Evolutionary conservation across 2,888 invertebrate species (phyloP).

Genomic region (Tetanocera ferruginea): DNA sequence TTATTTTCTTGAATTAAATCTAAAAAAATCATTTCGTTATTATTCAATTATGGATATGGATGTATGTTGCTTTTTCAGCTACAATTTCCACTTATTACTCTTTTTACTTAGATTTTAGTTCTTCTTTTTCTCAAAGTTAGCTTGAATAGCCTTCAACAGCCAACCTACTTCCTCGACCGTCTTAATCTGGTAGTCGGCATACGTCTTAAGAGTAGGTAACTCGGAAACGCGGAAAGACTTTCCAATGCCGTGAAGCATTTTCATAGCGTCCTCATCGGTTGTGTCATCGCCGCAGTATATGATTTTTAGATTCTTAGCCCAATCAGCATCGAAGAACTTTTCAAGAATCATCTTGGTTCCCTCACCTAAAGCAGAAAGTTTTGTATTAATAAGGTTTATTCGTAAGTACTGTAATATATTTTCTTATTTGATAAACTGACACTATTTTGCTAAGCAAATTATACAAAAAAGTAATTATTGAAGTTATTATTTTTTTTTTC

Average conservation of each 20-base stretch:
- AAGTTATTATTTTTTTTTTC: constrained; percentile 17
- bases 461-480: too few species aligned
- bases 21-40: not conserved
- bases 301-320: constrained; percentile 81
- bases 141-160: constrained; percentile 78
- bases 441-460: not conserved
- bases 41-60: not conserved
- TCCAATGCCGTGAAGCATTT: constrained; percentile 75
- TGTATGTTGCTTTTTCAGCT: not conserved
- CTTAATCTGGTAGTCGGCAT: constrained; percentile 80
- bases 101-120: not conserved
- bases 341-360: constrained; percentile 83
- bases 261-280: constrained; percentile 92
- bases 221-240: constrained; percentile 83
- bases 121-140: constrained; percentile 64
- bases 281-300: constrained; percentile 91
- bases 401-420: too few species aligned
- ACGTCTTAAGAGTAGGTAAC: constrained; percentile 79
- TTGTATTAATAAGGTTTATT: too few species aligned
- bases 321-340: constrained; percentile 83
- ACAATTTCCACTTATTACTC: not conserved
- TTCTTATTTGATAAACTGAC: too few species aligned
- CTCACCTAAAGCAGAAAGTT: constrained; percentile 70
- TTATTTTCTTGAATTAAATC: constrained; percentile 7
- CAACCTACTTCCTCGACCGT: constrained; percentile 82